Conservation (phyloP, 2,113 vertebrate genomes). For the Brevimyrus niger region DNA sequence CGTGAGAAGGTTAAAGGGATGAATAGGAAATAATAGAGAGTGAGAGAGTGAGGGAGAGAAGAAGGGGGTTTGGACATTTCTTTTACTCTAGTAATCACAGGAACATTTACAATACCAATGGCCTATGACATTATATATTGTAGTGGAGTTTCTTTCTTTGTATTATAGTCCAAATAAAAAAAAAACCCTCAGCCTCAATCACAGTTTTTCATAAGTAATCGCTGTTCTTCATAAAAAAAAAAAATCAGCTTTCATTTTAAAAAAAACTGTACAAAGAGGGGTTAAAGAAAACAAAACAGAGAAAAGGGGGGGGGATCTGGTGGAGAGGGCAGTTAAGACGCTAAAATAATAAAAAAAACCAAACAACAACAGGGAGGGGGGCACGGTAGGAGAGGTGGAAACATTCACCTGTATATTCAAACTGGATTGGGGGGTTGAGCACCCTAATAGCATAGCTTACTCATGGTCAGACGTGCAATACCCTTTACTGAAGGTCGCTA, state of each 20-base stretch:
- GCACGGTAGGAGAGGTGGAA: neutral
- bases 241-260: neutral
- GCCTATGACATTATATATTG: slow-evolving; percentile 6
- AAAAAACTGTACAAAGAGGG: neutral
- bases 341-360: neutral
- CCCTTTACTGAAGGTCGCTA: neutral
- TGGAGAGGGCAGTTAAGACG: neutral
- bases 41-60: neutral
- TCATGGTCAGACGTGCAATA: neutral
- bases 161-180: neutral
- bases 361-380: neutral
- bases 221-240: neutral
- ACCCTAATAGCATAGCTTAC: neutral
- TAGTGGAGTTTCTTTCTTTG: neutral
- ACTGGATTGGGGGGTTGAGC: neutral
- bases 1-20: neutral
- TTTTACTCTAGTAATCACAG: slow-evolving; percentile 8
- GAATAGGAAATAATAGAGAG: slow-evolving; percentile 7
- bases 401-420: neutral
- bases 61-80: neutral
- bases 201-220: neutral
- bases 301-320: neutral
- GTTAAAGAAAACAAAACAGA: neutral
- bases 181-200: neutral
- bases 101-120: slow-evolving; percentile 6